Evolutionary conservation across 2,888 invertebrate species (phyloP), one percentile per base, ranked within the genome.

Genomic region (Ptychoptera contaminata): DNA sequence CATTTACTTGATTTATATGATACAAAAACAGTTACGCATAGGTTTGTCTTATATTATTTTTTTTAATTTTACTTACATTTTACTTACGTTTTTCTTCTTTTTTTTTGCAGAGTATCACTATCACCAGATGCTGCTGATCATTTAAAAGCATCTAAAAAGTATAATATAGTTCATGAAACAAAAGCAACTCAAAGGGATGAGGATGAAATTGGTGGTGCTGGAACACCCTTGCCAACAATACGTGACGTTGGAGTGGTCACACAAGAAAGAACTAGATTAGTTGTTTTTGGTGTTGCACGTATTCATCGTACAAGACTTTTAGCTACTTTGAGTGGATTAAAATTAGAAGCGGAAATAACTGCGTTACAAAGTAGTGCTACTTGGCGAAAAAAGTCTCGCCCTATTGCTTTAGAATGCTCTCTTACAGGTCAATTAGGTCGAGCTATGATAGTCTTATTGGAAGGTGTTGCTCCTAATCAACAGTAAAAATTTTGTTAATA

Each of bases 1-100:
- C 82, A 90, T 61, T 72, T 96, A 48, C 68, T 96, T 45, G 91
- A 94, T 58, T 66, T 94, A 43, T 96, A 96, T 60, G 91, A 93
- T 59, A 87, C 91, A 0, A 93, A 93, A 65, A 93, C 91, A 1
- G 83, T 93, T 38, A 78, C 81, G 30, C 84, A 85, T 61, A 71
- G 81, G 72, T 8, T 7, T 31, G 7, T 31, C 7, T 37, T 7
- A 37, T 37, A 29, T 49, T 47, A 11, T 54, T 56, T 47, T 48
- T 46, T 45, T 54, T 43, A 55, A 59, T 39, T 16, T 44, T 42
- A 37, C n/a, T n/a, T n/a, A n/a, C 43, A 46, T 42, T 38, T 43
- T n/a, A n/a, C n/a, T n/a, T n/a, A n/a, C n/a, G n/a, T n/a, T n/a
- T n/a, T n/a, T n/a, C n/a, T n/a, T n/a, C n/a, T n/a, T 37, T 16